Evolutionary conservation across 2,113 vertebrate species (phyloP).

Genomic region (Opisthocomus hoazin): DNA sequence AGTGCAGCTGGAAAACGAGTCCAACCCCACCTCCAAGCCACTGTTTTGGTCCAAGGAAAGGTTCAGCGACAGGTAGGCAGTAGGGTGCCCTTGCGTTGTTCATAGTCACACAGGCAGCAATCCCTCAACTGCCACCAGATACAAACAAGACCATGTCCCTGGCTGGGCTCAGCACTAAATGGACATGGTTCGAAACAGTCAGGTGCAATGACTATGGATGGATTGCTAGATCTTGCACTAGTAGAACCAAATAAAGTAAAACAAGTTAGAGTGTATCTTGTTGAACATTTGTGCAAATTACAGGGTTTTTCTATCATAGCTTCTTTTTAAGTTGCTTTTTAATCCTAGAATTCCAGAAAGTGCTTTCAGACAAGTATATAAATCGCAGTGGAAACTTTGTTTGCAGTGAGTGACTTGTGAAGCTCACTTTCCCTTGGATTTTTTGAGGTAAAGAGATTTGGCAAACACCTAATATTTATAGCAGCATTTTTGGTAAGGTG

Average conservation of each 20-base stretch:
- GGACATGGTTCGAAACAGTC: background rate
- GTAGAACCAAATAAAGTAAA: background rate
- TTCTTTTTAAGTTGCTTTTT: background rate
- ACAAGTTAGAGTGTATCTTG: background rate
- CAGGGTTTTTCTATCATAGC: background rate
- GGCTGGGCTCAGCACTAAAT: background rate
- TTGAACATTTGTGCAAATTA: background rate
- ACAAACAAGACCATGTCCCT: background rate
- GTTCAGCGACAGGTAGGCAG: background rate
- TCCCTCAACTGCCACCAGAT: background rate
- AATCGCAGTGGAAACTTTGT: background rate
- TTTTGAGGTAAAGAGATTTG: background rate
- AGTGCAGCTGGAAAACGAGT: background rate
- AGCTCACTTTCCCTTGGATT: background rate
- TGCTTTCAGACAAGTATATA: background rate
- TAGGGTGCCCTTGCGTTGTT: background rate
- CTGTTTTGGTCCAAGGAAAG: background rate
- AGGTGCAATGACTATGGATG: background rate
- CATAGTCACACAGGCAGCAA: background rate
- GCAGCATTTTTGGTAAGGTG: background rate
- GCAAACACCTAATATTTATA: background rate
- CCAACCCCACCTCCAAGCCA: background rate
- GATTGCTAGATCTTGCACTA: background rate
- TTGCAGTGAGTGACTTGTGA: background rate
- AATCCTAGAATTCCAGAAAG: background rate